phyloP scores from a whole-genome alignment of 2,888 invertebrate species.

The Idaea aversata region DNA sequence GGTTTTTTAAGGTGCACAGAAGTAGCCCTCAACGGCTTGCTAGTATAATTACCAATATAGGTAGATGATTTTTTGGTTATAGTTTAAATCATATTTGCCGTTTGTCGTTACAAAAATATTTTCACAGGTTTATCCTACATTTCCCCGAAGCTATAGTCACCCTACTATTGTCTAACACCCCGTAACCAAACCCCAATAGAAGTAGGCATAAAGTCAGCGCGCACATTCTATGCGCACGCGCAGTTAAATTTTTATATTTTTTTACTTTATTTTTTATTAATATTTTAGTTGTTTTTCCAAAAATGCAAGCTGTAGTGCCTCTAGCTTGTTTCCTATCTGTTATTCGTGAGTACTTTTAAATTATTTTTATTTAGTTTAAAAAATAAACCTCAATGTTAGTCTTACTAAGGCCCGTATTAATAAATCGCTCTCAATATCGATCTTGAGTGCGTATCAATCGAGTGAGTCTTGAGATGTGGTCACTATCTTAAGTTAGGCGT shows the following conservation, averaged over 20 bases:
- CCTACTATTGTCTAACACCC: background rate
- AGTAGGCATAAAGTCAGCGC: background rate
- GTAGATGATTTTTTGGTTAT: no score
- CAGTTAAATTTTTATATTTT: background rate
- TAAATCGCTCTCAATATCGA: no score
- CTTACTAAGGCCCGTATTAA: no score
- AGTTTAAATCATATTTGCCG: no score
- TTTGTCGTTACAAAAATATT: background rate
- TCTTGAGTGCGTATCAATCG: no score
- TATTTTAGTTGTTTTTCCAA: background rate
- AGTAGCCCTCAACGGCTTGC: no score
- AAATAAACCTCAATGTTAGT: conserved; percentile 1
- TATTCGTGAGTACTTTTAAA: conserved; percentile 58
- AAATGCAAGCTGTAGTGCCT: conserved; percentile 57
- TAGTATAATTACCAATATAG: no score
- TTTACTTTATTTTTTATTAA: background rate
- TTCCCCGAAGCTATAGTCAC: background rate
- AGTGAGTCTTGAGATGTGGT: no score
- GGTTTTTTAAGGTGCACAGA: no score
- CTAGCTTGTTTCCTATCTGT: conserved; percentile 67
- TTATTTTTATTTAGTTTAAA: conserved; percentile 6
- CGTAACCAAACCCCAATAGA: background rate
- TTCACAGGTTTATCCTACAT: background rate
- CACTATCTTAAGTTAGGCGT: no score
- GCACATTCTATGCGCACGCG: background rate